Percentiles rank a stretch among this genome's conserved stretches.
Evolutionary conservation across 2,888 invertebrate genomes (phyloP).

Genomic region (Zele albiditarsus): DNA sequence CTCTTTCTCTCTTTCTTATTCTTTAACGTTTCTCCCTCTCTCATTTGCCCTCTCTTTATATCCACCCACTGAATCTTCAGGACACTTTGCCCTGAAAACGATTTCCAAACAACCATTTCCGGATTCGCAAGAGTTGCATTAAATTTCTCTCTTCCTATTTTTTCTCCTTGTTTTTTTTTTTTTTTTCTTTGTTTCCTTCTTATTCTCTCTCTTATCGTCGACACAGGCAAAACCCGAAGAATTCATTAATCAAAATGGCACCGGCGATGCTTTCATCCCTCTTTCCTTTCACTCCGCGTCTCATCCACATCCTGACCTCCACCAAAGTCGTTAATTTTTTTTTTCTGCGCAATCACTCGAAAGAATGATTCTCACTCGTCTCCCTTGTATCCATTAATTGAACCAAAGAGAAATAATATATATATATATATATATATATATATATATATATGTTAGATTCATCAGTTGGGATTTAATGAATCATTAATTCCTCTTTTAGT

Average conservation of each 20-base stretch:
- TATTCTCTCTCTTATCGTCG: constrained; percentile 13
- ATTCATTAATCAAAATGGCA: constrained; percentile 13
- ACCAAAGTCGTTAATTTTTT: constrained; percentile 7
- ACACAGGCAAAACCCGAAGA: constrained; percentile 8
- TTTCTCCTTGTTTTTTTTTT: constrained; percentile 21
- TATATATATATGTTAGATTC: background rate
- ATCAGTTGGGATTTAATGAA: background rate
- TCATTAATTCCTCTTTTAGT: background rate
- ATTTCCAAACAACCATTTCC: constrained; percentile 13
- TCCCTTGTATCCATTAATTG: background rate
- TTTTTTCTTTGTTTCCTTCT: background rate
- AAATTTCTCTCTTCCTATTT: constrained; percentile 25
- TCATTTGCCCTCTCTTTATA: constrained; percentile 15
- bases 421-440: background rate
- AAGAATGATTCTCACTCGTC: background rate
- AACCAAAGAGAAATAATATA: background rate
- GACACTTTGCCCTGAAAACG: constrained; percentile 13
- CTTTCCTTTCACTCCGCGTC: background rate
- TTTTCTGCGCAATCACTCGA: constrained; percentile 8
- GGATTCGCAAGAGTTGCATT: constrained; percentile 9
- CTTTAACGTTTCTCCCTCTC: background rate
- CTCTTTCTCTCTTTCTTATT: background rate
- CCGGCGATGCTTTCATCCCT: constrained; percentile 1
- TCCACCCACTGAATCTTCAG: constrained; percentile 19
- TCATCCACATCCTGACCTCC: background rate